Base-by-base conservation (phyloP, 2,797 vertebrate species). In the Ispidina picta region DNA sequence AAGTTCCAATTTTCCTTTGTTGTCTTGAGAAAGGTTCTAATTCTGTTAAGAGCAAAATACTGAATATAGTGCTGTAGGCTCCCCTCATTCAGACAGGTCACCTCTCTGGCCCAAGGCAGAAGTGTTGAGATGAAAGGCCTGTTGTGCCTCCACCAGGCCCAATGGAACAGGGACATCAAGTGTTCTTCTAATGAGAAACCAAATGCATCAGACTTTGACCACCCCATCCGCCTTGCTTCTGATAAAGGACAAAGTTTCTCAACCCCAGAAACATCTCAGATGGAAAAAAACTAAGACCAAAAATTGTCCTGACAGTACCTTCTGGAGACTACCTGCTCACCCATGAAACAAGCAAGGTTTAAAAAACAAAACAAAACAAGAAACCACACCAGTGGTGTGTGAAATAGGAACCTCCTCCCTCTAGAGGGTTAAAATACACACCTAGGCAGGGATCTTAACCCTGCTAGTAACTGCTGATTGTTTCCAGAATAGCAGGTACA, bases 1-100 rank as follows among this genome's bases (percentile, higher is more conserved):
- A 71, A 83, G 31, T 41, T 33, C 7, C 15, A 60, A 13, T 58
- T 39, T 72, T 60, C 23, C 58, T 65, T 48, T 46, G 59, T 69
- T 88, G 35, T 54, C 79, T 64, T 83, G 59, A 80, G 75, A 87
- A 86, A 71, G 37, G 54, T 86, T 90, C 78, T 48, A 65, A 78
- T 72, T 81, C 64, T 55, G 9, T 65, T 74, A 79, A 65, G n/a
- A 91, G 64, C 54, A 86, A 66, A 82, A 79, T 23, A 78, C 39
- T 52, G 58, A 29, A 1, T 26, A 49, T 46, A 70, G 63, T 83
- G 75, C 75, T 90, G 22, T 26, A 80, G 54, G 59, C 58, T 88
- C 58, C 88, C 58, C 2, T 33, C 43, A 78, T 60, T 72, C 89
- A 75, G 59, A 60, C 21, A 48, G 70, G 58, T 77, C 31, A n/a